A percentile compares a stretch with the other conserved stretches of the same genome.
Evolutionary conservation across 2,888 invertebrate genomes (phyloP).

Genomic region (Metopia argyrocephala): DNA sequence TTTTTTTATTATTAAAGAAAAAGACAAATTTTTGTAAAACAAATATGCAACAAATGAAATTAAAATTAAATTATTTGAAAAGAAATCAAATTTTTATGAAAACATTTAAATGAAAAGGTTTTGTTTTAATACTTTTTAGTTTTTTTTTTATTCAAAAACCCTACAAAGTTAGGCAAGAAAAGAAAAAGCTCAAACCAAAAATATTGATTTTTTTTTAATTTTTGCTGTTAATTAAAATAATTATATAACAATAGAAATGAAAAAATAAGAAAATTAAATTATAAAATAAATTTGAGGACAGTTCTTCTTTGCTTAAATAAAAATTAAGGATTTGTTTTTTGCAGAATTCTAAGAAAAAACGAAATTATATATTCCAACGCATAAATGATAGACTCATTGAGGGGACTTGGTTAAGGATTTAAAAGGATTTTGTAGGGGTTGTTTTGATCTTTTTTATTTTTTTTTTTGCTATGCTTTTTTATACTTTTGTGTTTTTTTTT

Average conservation of each 20-base stretch:
- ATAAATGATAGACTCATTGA: constrained; percentile 79
- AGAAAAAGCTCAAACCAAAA: constrained; percentile 78
- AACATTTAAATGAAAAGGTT: constrained; percentile 27
- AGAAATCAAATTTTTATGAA: constrained; percentile 9
- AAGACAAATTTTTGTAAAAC: constrained; percentile 58
- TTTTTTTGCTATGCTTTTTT: constrained; percentile 65
- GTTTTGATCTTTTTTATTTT: constrained; percentile 70
- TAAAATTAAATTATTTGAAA: neutral
- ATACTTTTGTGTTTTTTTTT: constrained; percentile 52
- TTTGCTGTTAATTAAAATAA: constrained; percentile 36
- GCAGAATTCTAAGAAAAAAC: constrained; percentile 49
- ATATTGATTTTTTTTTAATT: constrained; percentile 59
- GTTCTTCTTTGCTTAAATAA: constrained; percentile 29
- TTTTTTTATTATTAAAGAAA: constrained; percentile 42
- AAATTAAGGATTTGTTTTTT: constrained; percentile 51
- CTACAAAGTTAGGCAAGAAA: constrained; percentile 75
- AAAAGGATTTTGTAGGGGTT: constrained; percentile 71
- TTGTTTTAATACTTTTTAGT: constrained; percentile 25
- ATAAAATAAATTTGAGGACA: constrained; percentile 55
- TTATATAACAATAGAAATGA: constrained; percentile 27
- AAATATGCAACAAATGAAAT: constrained; percentile 45
- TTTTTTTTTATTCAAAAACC: constrained; percentile 59
- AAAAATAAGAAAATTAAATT: constrained; percentile 20
- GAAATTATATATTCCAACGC: constrained; percentile 73
- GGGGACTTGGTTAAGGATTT: constrained; percentile 77